Evolutionary conservation across 2,888 invertebrate species (phyloP).

Genomic region (Invenusta paracnida): DNA sequence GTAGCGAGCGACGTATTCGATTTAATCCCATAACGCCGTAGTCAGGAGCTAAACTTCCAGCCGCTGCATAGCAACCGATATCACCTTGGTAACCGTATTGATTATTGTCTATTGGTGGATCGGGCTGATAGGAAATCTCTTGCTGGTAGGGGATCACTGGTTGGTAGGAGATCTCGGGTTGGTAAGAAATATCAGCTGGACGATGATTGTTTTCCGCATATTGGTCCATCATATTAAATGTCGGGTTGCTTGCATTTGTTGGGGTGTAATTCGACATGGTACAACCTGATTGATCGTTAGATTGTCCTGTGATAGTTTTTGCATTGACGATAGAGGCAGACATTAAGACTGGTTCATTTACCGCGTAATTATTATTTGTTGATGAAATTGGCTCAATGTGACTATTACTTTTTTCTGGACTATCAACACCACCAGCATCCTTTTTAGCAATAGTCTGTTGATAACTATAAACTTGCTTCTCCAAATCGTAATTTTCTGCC

Average conservation of each 20-base stretch:
- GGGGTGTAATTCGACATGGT: background rate
- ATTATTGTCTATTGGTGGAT: background rate
- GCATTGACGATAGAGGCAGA: no score
- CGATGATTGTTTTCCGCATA: no score
- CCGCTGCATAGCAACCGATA: background rate
- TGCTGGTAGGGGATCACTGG: background rate
- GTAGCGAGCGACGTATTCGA: background rate
- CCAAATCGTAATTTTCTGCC: slow-evolving; percentile 77
- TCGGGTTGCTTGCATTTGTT: background rate
- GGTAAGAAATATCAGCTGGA: background rate
- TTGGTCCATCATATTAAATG: no score
- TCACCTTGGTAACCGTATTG: background rate
- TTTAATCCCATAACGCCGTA: background rate
- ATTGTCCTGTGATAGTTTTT: background rate
- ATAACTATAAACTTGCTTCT: slow-evolving; percentile 76
- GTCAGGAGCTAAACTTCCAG: background rate
- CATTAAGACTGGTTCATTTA: background rate
- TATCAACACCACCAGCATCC: slow-evolving; percentile 37
- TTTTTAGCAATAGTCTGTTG: slow-evolving; percentile 70
- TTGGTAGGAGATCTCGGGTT: background rate
- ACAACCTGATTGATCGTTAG: background rate
- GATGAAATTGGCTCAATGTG: background rate
- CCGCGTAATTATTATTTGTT: background rate
- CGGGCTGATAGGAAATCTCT: background rate
- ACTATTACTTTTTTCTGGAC: background rate